These are phyloP conservation scores for Lipophrys pholis DNA, from an alignment of 2,113 vertebrate genomes.

Conservation along the genomic window DNA sequence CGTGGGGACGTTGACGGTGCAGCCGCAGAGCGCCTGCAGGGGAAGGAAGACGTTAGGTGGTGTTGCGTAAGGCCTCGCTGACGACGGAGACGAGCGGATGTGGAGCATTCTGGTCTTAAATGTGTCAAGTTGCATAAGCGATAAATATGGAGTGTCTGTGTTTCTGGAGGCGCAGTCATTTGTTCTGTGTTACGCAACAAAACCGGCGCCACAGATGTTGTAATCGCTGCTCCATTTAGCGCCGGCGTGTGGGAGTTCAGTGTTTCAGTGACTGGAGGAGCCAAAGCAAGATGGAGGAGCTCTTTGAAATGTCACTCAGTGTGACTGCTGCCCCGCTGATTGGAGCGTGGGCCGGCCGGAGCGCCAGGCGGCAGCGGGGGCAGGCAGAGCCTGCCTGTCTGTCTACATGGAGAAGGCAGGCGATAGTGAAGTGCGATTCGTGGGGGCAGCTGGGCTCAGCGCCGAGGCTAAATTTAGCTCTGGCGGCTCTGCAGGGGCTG, in stretches of 20 bases:
- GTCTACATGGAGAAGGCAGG: slow-evolving; percentile 49
- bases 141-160: slow-evolving; percentile 52
- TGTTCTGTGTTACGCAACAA: slow-evolving; percentile 63
- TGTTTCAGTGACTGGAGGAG: slow-evolving; percentile 55
- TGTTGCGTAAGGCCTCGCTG: no score
- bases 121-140: slow-evolving; percentile 60
- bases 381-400: slow-evolving; percentile 10
- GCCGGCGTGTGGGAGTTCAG: slow-evolving; percentile 68
- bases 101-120: not conserved
- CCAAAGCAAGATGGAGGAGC: slow-evolving; percentile 60
- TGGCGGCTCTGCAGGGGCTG: slow-evolving; percentile 77
- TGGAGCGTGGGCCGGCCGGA: slow-evolving; percentile 72
- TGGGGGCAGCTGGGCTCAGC: slow-evolving; percentile 54
- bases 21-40: slow-evolving; percentile 94
- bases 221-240: slow-evolving; percentile 50
- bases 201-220: slow-evolving; percentile 60
- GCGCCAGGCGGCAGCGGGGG: slow-evolving; percentile 41
- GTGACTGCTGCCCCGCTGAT: slow-evolving; percentile 72
- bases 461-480: slow-evolving; percentile 82
- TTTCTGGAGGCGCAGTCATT: slow-evolving; percentile 16
- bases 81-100: not conserved
- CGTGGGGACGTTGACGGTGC: slow-evolving; percentile 97
- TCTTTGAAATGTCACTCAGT: slow-evolving; percentile 68
- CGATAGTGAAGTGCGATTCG: slow-evolving; percentile 59
- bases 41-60: slow-evolving; percentile 21